These are phyloP conservation scores for Xestia rhomboidea DNA, from an alignment of 2,888 invertebrate genomes.

Conservation along the genomic window DNA sequence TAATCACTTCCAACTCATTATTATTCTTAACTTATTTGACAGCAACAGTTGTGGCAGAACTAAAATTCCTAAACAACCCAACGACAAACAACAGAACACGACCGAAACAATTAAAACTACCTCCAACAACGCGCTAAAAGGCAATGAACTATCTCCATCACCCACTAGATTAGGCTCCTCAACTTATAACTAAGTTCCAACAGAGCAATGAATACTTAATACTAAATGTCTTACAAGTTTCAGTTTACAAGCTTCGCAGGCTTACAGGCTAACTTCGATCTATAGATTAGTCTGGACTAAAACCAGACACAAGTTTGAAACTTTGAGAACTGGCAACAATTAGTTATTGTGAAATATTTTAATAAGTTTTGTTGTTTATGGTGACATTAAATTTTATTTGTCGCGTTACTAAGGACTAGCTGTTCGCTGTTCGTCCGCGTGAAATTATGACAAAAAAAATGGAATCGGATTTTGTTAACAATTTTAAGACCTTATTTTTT, in stretches of 20 bases:
- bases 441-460: too few species aligned
- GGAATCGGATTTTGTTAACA: too few species aligned
- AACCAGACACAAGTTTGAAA: constrained; percentile 41
- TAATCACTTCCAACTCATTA: neutral
- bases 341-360: constrained; percentile 41
- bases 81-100: neutral
- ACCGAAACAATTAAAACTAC: constrained; percentile 8
- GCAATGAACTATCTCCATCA: constrained; percentile 37
- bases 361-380: constrained; percentile 33
- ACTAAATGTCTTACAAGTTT: constrained; percentile 62
- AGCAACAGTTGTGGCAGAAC: neutral
- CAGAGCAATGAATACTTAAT: constrained; percentile 63
- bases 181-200: constrained; percentile 53
- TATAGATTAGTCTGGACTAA: constrained; percentile 54
- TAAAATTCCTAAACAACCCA: neutral
- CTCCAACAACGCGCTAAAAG: constrained; percentile 24
- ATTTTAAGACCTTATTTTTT: too few species aligned
- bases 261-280: constrained; percentile 53
- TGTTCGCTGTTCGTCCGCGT: too few species aligned
- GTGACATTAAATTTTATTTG: constrained; percentile 1
- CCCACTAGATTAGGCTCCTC: constrained; percentile 45
- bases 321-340: constrained; percentile 32
- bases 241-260: constrained; percentile 45
- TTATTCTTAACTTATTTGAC: neutral
- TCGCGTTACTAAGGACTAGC: neutral